phyloP scores from a whole-genome alignment of 2,888 invertebrate species.

The Calephelis perditalis region DNA sequence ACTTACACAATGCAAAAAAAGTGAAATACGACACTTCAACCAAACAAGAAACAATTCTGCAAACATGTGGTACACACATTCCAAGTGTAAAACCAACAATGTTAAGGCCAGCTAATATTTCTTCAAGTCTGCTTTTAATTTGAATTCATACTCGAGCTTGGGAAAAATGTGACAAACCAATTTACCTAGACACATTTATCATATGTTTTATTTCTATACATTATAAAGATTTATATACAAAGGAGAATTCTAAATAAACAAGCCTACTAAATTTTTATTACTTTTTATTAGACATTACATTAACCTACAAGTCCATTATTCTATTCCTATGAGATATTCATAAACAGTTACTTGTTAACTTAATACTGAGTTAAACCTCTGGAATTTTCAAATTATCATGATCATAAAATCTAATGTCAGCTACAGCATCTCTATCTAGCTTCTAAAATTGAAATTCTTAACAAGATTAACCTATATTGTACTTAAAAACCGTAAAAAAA shows the following conservation, averaged over 20 bases:
- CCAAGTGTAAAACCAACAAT: no score
- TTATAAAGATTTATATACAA: constrained; percentile 58
- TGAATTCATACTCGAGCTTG: no score
- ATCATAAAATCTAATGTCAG: constrained; percentile 50
- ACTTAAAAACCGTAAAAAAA: constrained; percentile 63
- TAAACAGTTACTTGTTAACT: constrained; percentile 69
- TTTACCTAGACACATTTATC: constrained; percentile 14
- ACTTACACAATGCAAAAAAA: no score
- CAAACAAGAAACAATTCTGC: no score
- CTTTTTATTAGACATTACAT: constrained; percentile 61
- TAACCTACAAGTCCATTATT: constrained; percentile 58
- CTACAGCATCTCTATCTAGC: constrained; percentile 53
- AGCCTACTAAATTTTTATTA: constrained; percentile 64
- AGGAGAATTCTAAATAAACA: constrained; percentile 60
- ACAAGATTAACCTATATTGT: constrained; percentile 69
- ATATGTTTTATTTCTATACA: constrained; percentile 20
- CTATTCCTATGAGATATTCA: constrained; percentile 48
- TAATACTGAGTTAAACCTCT: constrained; percentile 69
- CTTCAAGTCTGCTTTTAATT: no score
- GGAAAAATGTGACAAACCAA: no score
- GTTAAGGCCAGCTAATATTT: no score
- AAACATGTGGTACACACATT: no score
- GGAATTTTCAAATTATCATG: constrained; percentile 49
- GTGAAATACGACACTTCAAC: no score
- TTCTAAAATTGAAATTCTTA: constrained; percentile 52